Base-by-base conservation (phyloP, 1,140 invertebrate genomes). In the Pomacea maculata region DNA sequence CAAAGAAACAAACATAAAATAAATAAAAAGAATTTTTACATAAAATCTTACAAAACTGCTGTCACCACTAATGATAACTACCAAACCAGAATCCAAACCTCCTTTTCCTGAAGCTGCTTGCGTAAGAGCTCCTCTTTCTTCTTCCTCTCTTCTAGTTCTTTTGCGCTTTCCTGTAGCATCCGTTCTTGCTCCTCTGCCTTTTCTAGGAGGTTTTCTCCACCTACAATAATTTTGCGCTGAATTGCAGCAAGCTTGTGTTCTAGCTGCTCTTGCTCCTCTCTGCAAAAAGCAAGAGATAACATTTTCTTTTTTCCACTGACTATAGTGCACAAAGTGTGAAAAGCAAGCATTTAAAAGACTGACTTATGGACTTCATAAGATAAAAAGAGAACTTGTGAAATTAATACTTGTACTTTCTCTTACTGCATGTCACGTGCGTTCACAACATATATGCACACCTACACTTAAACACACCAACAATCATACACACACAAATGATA, bases 201-300 rank as follows among this genome's bases (percentile, higher is more conserved):
- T 90, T 99, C 98, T 79, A 99, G 93, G 14, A 99, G 93, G 93
- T 99, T 99, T 92, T 99, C 98, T 12, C 98, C 99, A 2, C 99
- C 99, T 14, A 99, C 96, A 34, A 99, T 94, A 76, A 99, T 98
- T 90, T 98, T 97, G 80, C 96, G 97, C 90, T 99, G 97, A 73
- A 99, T 94, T 34, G 95, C 95, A 83, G 95, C 94, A 78, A 99
- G 93, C 90, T 98, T 98, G 81, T 97, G 94, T 81, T 95, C 94
- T 11, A 99, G 90, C 61, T 88, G 86, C 80, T 93, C 91, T 72
- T 94, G 93, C 83, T 94, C 94, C 70, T 92, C 91, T 79, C 93
- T 94, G 78, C 73, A 78, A 29, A 78, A 75, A 29, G n/a, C n/a
- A 73, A 25, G 6, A 77, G 19, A 55, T 77, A 64, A 12, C 29